Evolutionary conservation across 2,888 invertebrate species (phyloP), one percentile per base, ranked within the genome.

Genomic region (Lamproptera curius): DNA sequence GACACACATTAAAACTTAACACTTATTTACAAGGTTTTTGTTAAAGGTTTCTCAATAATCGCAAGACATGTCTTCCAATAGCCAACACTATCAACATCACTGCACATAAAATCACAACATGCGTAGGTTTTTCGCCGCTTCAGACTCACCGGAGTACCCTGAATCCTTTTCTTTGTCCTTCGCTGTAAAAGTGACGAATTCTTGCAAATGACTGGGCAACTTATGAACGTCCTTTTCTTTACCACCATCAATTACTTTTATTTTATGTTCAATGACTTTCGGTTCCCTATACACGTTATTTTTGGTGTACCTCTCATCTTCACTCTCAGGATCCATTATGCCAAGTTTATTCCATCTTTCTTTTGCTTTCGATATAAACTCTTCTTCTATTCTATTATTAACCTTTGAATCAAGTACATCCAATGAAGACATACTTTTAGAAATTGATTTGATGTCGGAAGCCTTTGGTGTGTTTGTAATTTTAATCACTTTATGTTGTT

Each of bases 401-500:
- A 83, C 76, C 65, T 80, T 85, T 13, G 73, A 66, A 46, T 88
- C 83, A 5, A 77, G 61, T 34, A 66, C 49, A 47, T 82, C 76
- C 41, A 85, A 64, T 1, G 67, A 60, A 35, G 83, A 70, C 70
- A 79, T 74, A 52, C 82, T 81, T 68, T 86, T 84, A 2, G 81
- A 81, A 45, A 76, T 58, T 2, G 54, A 46, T 50, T 69, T 71
- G 45, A 41, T 55, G 16, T 56, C 57, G 50, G 70, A 66, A 53
- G 65, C 57, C n/a, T 46, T 43, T 2, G 79, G 68, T 52, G 86
- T 77, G 61, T 91, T 90, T 0, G 94, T 92, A 50, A 95, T 91
- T 87, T 94, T 95, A 11, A 96, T 93, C 15, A 95, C 90, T 79
- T 94, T 95, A 44, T 94, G 92, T 52, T 93, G 91, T 59, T 93